These are phyloP conservation scores for Cyclophora albipunctata DNA, from an alignment of 2,888 invertebrate genomes.

Conservation along the genomic window DNA sequence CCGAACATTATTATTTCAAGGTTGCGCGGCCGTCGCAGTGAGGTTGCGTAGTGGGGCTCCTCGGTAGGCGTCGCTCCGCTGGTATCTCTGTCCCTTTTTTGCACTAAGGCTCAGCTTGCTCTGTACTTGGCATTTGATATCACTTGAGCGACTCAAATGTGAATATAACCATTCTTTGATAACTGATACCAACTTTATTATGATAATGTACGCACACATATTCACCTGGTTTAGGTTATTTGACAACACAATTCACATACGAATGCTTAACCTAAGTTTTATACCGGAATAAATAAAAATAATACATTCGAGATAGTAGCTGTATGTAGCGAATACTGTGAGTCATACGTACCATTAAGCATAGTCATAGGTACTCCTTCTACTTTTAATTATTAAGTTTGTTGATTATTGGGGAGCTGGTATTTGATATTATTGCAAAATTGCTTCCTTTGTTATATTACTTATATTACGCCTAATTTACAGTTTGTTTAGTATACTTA, in stretches of 20 bases:
- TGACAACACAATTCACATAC: conserved; percentile 27
- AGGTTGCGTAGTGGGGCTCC: conserved; percentile 74
- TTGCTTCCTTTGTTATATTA: conserved; percentile 36
- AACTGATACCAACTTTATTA: conserved; percentile 42
- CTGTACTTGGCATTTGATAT: conserved; percentile 66
- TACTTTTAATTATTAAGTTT: neutral
- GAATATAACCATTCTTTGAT: conserved; percentile 47
- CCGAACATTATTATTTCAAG: conserved; percentile 76
- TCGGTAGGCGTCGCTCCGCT: conserved; percentile 68
- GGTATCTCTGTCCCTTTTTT: conserved; percentile 68
- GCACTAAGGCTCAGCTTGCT: conserved; percentile 61
- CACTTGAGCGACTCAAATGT: conserved; percentile 41
- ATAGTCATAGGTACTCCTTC: neutral
- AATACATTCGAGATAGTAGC: conserved; percentile 24
- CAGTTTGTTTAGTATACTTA: neutral
- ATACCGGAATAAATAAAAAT: conserved; percentile 33
- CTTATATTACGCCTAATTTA: conserved; percentile 7
- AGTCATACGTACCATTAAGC: conserved; percentile 30
- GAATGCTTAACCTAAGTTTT: conserved; percentile 21
- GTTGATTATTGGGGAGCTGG: conserved; percentile 23
- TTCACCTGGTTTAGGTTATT: conserved; percentile 36
- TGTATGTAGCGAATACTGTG: conserved; percentile 25
- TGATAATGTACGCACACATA: conserved; percentile 39
- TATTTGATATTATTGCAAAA: conserved; percentile 23
- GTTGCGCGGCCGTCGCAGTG: conserved; percentile 73